Evolutionary conservation across 1,140 invertebrate genomes (phyloP).

Genomic region (Rhopalosiphum maidis): DNA sequence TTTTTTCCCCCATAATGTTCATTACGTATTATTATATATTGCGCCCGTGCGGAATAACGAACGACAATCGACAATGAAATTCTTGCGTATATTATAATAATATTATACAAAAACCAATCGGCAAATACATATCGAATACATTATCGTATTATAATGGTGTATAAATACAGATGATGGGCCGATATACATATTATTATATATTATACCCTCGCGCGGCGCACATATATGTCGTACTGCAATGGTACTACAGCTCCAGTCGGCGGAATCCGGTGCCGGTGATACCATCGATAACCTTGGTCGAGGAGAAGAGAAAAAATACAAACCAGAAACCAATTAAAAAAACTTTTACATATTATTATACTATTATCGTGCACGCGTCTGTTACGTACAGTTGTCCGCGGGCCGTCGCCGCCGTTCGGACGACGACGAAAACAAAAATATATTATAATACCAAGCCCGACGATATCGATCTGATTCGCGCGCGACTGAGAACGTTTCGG

Average conservation of each 20-base stretch:
- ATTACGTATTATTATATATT: not conserved
- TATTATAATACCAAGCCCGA: not conserved
- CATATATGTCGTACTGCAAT: not conserved
- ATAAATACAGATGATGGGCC: not conserved
- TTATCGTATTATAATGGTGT: not conserved
- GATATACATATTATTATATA: not conserved
- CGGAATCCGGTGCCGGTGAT: conserved; percentile 50
- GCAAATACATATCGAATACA: conserved; percentile 22
- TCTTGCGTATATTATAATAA: not conserved
- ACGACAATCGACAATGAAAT: not conserved
- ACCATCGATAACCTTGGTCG: conserved; percentile 46
- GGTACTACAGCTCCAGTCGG: not conserved
- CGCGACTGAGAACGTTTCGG: not conserved
- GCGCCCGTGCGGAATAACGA: not conserved
- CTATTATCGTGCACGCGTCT: not conserved
- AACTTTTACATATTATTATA: conserved; percentile 19
- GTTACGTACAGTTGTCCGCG: not conserved
- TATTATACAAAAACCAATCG: conserved; percentile 26
- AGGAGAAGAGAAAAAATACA: not conserved
- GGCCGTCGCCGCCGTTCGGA: not conserved
- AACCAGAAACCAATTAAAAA: conserved; percentile 57
- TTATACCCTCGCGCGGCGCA: not conserved
- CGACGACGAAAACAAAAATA: not conserved
- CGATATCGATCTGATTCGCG: not conserved
- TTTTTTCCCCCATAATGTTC: not conserved